These are phyloP conservation scores for Dasypolia templi DNA, from an alignment of 2,888 invertebrate genomes.

Conservation along the genomic window DNA sequence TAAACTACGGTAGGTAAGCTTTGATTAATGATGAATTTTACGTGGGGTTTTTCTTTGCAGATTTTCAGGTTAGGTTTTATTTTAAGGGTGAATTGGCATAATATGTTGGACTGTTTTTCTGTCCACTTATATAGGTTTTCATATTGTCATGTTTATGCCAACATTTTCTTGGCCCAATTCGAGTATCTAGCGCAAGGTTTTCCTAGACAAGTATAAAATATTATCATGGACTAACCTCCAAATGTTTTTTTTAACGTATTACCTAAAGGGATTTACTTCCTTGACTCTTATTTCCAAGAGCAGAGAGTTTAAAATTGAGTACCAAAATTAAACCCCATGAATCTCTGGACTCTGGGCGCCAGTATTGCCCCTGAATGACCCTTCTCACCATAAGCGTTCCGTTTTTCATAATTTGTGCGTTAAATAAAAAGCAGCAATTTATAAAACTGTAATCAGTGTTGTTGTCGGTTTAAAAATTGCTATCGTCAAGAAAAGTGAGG, in stretches of 20 bases:
- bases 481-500: constrained; percentile 62
- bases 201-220: constrained; percentile 49
- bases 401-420: constrained; percentile 69
- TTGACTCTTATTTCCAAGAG: constrained; percentile 28
- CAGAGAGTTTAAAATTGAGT: constrained; percentile 43
- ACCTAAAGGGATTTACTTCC: constrained; percentile 9
- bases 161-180: constrained; percentile 42
- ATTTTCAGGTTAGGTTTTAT: constrained; percentile 34
- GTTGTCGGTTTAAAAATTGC: constrained; percentile 67
- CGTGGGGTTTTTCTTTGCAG: background rate
- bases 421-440: constrained; percentile 70
- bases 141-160: constrained; percentile 33
- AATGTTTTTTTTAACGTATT: constrained; percentile 21
- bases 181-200: constrained; percentile 50
- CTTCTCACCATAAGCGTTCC: constrained; percentile 67
- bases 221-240: constrained; percentile 44
- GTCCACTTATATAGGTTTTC: constrained; percentile 7
- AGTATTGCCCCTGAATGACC: constrained; percentile 57
- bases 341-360: constrained; percentile 40
- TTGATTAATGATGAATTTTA: constrained; percentile 50
- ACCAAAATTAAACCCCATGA: constrained; percentile 20
- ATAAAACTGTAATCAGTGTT: constrained; percentile 69
- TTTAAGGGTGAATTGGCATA: constrained; percentile 25
- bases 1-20: constrained; percentile 26
- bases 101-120: constrained; percentile 13